Evolutionary conservation across 1,140 invertebrate species (phyloP).

Genomic region (Drosophila novamexicana): DNA sequence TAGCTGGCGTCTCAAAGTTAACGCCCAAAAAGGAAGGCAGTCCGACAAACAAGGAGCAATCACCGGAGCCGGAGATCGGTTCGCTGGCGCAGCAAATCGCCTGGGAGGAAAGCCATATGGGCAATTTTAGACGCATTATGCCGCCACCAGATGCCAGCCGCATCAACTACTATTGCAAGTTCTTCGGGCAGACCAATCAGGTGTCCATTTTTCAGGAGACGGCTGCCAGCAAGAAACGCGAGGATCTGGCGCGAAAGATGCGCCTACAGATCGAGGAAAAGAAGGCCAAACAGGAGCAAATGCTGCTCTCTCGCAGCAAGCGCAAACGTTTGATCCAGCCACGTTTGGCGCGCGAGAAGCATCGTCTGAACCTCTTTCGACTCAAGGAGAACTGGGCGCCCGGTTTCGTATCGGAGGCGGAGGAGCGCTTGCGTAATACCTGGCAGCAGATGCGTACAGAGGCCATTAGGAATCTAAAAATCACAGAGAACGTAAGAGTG

Average conservation of each 20-base stretch:
- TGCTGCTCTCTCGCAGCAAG: constrained; percentile 43
- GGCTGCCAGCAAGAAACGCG: constrained; percentile 86
- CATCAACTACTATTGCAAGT: constrained; percentile 68
- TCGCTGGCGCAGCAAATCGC: constrained; percentile 87
- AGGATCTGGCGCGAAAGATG: constrained; percentile 75
- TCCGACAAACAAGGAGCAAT: background rate
- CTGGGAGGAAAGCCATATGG: constrained; percentile 91
- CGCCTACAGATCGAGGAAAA: constrained; percentile 77
- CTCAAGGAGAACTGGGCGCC: constrained; percentile 70
- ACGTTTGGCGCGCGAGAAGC: constrained; percentile 58
- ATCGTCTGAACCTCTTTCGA: constrained; percentile 51
- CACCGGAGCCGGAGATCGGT: constrained; percentile 29
- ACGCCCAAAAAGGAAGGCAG: background rate
- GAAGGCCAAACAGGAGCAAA: constrained; percentile 60
- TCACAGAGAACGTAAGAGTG: constrained; percentile 63
- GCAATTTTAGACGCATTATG: constrained; percentile 87
- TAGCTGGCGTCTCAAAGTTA: constrained; percentile 11
- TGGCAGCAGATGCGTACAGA: constrained; percentile 75
- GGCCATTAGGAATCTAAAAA: constrained; percentile 61
- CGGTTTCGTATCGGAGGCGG: constrained; percentile 76
- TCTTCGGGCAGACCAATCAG: constrained; percentile 88
- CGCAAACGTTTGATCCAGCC: constrained; percentile 51
- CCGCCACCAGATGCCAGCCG: constrained; percentile 58
- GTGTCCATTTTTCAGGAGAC: constrained; percentile 91
- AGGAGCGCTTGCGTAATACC: constrained; percentile 73